Evolutionary conservation across 2,888 invertebrate genomes (phyloP).

Genomic region (Pristionchus fissidentatus): DNA sequence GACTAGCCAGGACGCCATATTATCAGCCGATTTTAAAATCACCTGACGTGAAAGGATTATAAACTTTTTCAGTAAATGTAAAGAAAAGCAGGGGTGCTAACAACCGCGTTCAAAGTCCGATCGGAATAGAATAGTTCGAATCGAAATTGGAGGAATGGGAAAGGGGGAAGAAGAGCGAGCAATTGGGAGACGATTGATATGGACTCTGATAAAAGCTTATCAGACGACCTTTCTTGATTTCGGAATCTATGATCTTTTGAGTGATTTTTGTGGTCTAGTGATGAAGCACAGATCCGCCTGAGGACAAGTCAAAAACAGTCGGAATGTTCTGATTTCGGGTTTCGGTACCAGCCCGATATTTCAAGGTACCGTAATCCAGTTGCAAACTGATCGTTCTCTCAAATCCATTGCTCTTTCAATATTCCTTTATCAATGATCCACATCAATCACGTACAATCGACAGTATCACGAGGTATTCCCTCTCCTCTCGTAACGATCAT

Average conservation of each 20-base stretch:
- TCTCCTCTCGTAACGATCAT: background rate
- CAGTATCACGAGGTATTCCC: slow-evolving; percentile 1
- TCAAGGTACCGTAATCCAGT: too few species aligned
- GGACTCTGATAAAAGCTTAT: background rate
- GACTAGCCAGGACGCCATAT: too few species aligned
- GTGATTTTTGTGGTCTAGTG: too few species aligned
- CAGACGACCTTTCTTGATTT: background rate
- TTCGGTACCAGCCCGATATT: too few species aligned
- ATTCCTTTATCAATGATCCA: slow-evolving; percentile 24
- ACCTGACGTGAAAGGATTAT: too few species aligned
- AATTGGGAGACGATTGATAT: background rate
- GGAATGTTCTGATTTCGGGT: too few species aligned
- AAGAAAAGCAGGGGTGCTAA: too few species aligned
- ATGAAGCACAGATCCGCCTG: too few species aligned
- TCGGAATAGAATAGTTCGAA: background rate
- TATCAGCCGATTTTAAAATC: too few species aligned
- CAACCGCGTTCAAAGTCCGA: slow-evolving; percentile 25
- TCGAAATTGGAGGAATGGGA: slow-evolving; percentile 19
- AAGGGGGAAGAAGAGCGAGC: background rate
- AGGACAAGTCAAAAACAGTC: too few species aligned
- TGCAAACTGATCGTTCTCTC: background rate
- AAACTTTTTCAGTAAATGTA: too few species aligned
- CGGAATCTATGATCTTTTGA: background rate
- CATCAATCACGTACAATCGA: slow-evolving; percentile 23
- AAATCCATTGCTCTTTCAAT: background rate